A percentile compares a stretch with the other conserved stretches of the same genome.
Conservation (phyloP, 2,113 vertebrate species). For the Passer domesticus region DNA sequence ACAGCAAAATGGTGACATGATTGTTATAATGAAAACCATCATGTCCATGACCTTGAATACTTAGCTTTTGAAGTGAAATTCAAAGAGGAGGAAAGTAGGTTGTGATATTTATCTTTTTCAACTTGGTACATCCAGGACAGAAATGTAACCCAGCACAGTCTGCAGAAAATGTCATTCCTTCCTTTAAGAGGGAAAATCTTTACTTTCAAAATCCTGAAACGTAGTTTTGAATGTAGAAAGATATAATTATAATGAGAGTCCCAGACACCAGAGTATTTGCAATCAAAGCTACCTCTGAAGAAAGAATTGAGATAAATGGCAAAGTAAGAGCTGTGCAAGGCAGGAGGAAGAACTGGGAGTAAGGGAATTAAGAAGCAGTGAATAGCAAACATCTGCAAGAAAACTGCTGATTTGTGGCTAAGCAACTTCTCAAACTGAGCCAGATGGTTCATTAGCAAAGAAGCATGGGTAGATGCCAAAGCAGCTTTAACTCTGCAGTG, state of each 20-base stretch:
- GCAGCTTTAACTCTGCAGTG: slow-evolving; percentile 10
- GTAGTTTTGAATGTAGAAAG: background rate
- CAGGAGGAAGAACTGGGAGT: background rate
- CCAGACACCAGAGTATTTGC: background rate
- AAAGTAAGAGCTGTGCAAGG: background rate
- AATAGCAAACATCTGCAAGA: slow-evolving; percentile 51
- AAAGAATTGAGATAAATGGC: slow-evolving; percentile 2
- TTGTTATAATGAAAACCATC: background rate
- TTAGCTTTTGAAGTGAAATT: background rate
- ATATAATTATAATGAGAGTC: background rate
- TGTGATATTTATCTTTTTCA: background rate
- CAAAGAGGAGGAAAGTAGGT: background rate
- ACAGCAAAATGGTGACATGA: background rate
- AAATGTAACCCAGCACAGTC: background rate
- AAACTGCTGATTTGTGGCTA: slow-evolving; percentile 31
- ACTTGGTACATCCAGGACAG: background rate
- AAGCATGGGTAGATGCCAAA: background rate
- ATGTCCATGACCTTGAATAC: background rate
- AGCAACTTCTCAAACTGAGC: background rate
- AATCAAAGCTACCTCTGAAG: background rate
- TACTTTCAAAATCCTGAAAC: background rate
- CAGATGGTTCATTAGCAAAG: slow-evolving; percentile 23
- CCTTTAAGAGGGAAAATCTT: background rate
- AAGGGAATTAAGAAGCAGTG: slow-evolving; percentile 6
- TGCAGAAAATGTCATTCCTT: background rate